Base-by-base conservation (phyloP, 2,113 vertebrate genomes). In the Dermatemys mawii region DNA sequence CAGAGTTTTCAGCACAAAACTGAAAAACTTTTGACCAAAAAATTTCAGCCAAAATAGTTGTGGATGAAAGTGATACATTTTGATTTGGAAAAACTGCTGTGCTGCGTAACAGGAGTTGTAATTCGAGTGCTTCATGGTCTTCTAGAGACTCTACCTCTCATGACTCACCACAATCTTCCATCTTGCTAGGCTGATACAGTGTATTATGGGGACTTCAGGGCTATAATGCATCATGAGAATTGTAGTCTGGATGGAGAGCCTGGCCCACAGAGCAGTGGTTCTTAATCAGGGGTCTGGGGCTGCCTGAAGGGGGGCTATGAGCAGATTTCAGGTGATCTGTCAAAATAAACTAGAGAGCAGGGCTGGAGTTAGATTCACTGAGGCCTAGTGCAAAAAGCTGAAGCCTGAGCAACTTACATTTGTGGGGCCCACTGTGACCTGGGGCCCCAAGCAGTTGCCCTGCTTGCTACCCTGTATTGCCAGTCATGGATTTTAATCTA, bases 1-100 rank as follows among this genome's bases (percentile, higher is more conserved):
- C 27, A 67, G 11, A 88, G 55, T 17, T 75, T 79, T 0, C 0
- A 0, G 19, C 35, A 44, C 17, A 67, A 67, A 67, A 16, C 29
- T 60, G 57, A 60, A 63, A 67, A 19, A 67, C 5, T 67, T 82
- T 63, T 90, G 57, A 27, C 4, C n/a, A 90, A 93, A 96, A 85
- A 90, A 78, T 29, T 27, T 24, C 86, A 83, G 63, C 55, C 50
- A 1, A 1, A 79, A 51, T 32, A 90, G 57, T 16, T 73, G 26
- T 81, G 21, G 8, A 11, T 2, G 9, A 50, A 90, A 79, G 26
- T 73, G 10, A 73, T 1, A 11, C 0, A 38, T 73, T 92, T 84
- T 12, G 32, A 24, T 73, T 88, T 63, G 27, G 57, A 88, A 95
- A 67, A 32, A 11, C 26, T 83, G 27, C n/a, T 84, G 12, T 60